phyloP scores from a whole-genome alignment of 1,140 invertebrate species.

The Grapholita molesta region DNA sequence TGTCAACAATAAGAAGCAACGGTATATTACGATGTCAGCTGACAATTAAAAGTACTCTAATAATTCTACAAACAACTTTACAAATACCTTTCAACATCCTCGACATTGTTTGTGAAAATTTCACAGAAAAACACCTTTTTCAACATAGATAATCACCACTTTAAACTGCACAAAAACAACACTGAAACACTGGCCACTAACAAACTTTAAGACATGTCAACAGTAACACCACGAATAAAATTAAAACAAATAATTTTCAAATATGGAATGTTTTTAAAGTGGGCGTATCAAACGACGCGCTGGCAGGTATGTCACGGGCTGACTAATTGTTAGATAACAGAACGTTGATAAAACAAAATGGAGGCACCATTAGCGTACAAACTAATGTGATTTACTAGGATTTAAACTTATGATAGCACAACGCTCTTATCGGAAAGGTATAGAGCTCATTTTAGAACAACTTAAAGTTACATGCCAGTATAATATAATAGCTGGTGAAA shows the following conservation, averaged over 20 bases:
- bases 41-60: not conserved
- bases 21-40: not conserved
- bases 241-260: not conserved
- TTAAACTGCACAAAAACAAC: not conserved
- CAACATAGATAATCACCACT: conserved; percentile 23
- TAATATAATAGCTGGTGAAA: not conserved
- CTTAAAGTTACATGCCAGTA: not conserved
- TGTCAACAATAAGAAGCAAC: too few species aligned
- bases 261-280: not conserved
- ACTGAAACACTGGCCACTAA: conserved; percentile 5
- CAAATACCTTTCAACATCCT: not conserved
- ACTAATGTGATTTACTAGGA: conserved; percentile 39
- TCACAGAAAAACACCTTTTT: conserved; percentile 45
- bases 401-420: conserved; percentile 29
- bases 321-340: conserved; percentile 56
- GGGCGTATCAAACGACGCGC: conserved; percentile 25
- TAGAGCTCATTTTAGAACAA: not conserved
- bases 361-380: conserved; percentile 3
- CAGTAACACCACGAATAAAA: not conserved
- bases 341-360: conserved; percentile 48
- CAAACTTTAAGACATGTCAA: not conserved
- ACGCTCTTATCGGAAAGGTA: not conserved
- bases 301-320: conserved; percentile 39
- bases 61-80: not conserved
- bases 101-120: conserved; percentile 30